Evolutionary conservation across 2,888 invertebrate species (phyloP).

Genomic region (Gortyna flavago): DNA sequence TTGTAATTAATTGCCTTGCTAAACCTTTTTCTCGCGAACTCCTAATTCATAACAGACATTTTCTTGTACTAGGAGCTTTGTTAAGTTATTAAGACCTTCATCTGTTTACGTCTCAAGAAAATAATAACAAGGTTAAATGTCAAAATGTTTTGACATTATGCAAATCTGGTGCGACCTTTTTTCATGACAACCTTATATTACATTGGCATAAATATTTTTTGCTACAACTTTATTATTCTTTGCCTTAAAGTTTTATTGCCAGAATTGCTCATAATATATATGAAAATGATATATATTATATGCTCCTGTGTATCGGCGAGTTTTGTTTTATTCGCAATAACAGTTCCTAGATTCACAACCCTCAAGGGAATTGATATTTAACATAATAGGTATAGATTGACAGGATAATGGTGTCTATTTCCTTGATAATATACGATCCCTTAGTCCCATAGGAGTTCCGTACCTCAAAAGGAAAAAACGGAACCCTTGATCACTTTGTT

Average conservation of each 20-base stretch:
- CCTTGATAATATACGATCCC: slow-evolving; percentile 8
- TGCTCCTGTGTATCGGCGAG: not conserved
- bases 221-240: not conserved
- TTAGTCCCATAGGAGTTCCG: not conserved
- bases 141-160: slow-evolving; percentile 61
- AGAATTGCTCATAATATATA: not conserved
- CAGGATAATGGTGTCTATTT: slow-evolving; percentile 7
- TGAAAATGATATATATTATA: not conserved
- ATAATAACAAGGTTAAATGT: slow-evolving; percentile 51
- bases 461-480: too few relatives aligned
- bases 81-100: slow-evolving; percentile 9
- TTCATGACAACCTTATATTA: slow-evolving; percentile 10
- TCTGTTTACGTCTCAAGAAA: slow-evolving; percentile 36
- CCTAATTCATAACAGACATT: slow-evolving; percentile 27
- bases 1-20: slow-evolving; percentile 10
- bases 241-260: not conserved
- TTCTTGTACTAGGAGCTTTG: slow-evolving; percentile 6
- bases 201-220: slow-evolving; percentile 30
- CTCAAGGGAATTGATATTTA: slow-evolving; percentile 1
- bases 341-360: not conserved
- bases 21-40: slow-evolving; percentile 30
- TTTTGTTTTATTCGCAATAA: not conserved
- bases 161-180: slow-evolving; percentile 43
- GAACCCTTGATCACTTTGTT: too few relatives aligned
- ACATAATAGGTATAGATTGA: slow-evolving; percentile 20